Evolutionary conservation across 2,888 invertebrate species (phyloP).

Genomic region (Zygothrica quintamaculata): DNA sequence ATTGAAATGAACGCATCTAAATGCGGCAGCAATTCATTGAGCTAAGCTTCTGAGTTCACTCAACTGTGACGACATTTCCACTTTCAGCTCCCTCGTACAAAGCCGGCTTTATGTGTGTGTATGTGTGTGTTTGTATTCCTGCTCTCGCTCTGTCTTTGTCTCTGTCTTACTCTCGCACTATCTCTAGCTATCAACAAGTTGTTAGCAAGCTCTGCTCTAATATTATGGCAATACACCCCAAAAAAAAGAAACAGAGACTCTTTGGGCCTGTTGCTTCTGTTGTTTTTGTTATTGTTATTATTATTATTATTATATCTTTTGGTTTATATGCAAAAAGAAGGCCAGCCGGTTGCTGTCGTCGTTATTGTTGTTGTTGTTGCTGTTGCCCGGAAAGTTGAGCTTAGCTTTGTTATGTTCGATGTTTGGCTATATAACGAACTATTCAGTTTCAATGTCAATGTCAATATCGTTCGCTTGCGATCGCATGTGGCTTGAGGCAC

Average conservation of each 20-base stretch:
- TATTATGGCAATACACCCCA: constrained; percentile 20
- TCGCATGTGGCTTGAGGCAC: constrained; percentile 66
- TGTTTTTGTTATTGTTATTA: constrained; percentile 28
- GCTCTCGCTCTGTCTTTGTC: background rate
- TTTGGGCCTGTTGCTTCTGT: constrained; percentile 17
- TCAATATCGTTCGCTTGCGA: constrained; percentile 67
- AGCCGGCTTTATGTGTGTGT: constrained; percentile 18
- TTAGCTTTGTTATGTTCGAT: constrained; percentile 29
- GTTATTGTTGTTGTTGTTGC: constrained; percentile 23
- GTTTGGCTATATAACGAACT: constrained; percentile 23
- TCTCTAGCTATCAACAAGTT: too few species aligned
- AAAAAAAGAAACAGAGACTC: too few species aligned
- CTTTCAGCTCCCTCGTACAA: constrained; percentile 29
- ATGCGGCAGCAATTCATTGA: constrained; percentile 16
- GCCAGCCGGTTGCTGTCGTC: constrained; percentile 68
- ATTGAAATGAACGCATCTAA: constrained; percentile 50
- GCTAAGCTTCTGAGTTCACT: constrained; percentile 56
- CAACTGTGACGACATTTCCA: constrained; percentile 63
- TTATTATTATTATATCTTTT: constrained; percentile 32
- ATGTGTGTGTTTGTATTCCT: background rate
- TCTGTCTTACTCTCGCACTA: too few species aligned
- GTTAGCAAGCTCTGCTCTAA: too few species aligned
- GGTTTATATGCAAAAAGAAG: constrained; percentile 58
- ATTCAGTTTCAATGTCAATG: constrained; percentile 72
- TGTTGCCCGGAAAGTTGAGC: constrained; percentile 19